Conservation (phyloP, 2,888 invertebrate species). For the Caenorhabditis sulstoni region DNA sequence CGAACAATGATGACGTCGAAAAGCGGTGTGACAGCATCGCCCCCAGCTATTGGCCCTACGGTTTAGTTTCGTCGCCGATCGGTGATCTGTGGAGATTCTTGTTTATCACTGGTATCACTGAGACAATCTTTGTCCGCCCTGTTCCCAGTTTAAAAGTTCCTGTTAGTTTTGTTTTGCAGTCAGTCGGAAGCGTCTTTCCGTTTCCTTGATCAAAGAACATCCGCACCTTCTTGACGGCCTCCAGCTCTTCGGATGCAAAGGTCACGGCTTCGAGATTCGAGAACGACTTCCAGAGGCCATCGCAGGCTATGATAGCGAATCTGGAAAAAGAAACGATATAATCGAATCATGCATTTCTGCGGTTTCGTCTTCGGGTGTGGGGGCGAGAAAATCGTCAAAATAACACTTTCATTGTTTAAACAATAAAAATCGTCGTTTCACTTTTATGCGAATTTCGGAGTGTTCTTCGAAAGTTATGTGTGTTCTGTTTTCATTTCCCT, state of each 20-base stretch:
- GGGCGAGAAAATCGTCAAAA: too few relatives aligned
- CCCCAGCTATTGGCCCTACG: constrained; percentile 3
- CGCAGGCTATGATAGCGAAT: constrained; percentile 83
- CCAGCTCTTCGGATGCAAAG: constrained; percentile 67
- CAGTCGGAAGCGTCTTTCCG: too few relatives aligned
- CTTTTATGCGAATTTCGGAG: background rate
- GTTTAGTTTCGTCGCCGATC: background rate
- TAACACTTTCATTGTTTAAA: background rate
- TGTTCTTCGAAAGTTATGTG: background rate
- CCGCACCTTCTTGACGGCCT: constrained; percentile 56
- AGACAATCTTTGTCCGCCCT: too few relatives aligned
- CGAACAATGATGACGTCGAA: constrained; percentile 27
- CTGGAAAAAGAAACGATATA: constrained; percentile 74
- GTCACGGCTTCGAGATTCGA: constrained; percentile 81
- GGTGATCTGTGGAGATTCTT: background rate
- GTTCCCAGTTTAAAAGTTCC: background rate
- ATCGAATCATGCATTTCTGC: constrained; percentile 12
- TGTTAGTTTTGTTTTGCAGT: background rate
- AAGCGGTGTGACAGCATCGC: background rate
- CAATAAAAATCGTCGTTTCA: constrained; percentile 26
- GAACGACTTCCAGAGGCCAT: constrained; percentile 84
- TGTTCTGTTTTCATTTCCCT: constrained; percentile 1
- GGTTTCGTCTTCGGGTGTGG: background rate
- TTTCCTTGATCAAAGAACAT: background rate
- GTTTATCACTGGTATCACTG: too few relatives aligned